Conservation (phyloP, 2,888 invertebrate species). For the Diploptera punctata region DNA sequence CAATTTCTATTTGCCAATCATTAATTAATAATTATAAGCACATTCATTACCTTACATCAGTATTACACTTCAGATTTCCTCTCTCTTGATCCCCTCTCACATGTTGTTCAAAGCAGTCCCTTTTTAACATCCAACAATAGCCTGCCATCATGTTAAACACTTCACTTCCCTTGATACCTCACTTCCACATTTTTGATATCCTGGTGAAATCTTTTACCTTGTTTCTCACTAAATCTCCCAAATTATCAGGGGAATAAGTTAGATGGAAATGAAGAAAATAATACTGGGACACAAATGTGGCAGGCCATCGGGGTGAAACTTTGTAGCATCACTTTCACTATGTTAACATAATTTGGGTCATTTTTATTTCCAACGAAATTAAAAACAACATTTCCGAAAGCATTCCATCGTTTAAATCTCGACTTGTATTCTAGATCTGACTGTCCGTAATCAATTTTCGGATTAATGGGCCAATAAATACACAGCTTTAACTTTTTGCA, state of each 20-base stretch:
- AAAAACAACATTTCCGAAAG: no score
- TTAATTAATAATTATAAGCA: background rate
- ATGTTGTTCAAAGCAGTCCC: background rate
- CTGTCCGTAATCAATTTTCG: background rate
- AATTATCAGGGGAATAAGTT: background rate
- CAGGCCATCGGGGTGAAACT: background rate
- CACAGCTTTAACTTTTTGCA: background rate
- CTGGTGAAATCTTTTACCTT: background rate
- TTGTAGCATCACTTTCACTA: no score
- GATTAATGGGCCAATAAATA: background rate
- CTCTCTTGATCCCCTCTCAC: background rate
- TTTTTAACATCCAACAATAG: no score
- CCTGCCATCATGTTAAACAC: no score
- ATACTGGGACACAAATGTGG: background rate
- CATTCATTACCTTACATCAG: background rate
- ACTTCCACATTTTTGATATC: background rate
- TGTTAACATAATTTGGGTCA: no score
- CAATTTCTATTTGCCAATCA: no score
- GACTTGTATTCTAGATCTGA: background rate
- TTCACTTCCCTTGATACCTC: no score
- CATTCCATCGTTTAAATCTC: background rate
- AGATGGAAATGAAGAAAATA: no score
- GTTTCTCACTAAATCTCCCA: background rate
- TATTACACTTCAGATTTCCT: no score
- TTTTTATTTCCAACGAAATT: no score